Percentiles rank a stretch among this genome's conserved stretches.
Evolutionary conservation across 2,113 vertebrate genomes (phyloP).

Genomic region (Zapus hudsonius): DNA sequence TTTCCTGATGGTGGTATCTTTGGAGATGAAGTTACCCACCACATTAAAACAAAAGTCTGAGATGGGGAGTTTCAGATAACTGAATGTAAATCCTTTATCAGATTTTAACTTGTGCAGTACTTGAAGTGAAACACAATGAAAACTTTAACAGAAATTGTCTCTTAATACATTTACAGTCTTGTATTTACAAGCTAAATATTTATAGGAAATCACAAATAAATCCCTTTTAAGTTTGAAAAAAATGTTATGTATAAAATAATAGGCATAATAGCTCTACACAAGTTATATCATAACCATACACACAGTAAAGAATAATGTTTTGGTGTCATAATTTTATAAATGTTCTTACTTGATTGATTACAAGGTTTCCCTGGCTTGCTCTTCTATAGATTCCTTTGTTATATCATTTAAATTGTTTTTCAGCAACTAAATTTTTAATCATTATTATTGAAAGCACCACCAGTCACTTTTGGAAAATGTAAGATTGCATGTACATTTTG

Average conservation of each 20-base stretch:
- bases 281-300: neutral
- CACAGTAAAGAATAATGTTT: conserved; percentile 35
- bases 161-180: too few species aligned
- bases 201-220: too few species aligned
- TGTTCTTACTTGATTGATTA: neutral
- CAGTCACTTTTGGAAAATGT: neutral
- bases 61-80: too few species aligned
- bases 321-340: conserved; percentile 1
- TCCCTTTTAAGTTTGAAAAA: too few species aligned
- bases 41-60: too few species aligned
- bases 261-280: neutral
- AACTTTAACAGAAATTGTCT: too few species aligned
- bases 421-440: conserved; percentile 7
- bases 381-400: conserved; percentile 20
- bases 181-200: too few species aligned
- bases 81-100: too few species aligned
- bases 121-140: too few species aligned
- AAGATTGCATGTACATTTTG: neutral
- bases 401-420: neutral
- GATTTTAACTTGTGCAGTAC: too few species aligned
- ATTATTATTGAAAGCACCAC: conserved; percentile 1
- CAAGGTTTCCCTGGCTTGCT: neutral
- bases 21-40: too few species aligned
- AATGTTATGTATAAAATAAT: conserved; percentile 17
- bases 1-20: too few species aligned